These are phyloP conservation scores for Chaenocephalus aceratus DNA, from an alignment of 2,113 vertebrate genomes.

Conservation along the genomic window DNA sequence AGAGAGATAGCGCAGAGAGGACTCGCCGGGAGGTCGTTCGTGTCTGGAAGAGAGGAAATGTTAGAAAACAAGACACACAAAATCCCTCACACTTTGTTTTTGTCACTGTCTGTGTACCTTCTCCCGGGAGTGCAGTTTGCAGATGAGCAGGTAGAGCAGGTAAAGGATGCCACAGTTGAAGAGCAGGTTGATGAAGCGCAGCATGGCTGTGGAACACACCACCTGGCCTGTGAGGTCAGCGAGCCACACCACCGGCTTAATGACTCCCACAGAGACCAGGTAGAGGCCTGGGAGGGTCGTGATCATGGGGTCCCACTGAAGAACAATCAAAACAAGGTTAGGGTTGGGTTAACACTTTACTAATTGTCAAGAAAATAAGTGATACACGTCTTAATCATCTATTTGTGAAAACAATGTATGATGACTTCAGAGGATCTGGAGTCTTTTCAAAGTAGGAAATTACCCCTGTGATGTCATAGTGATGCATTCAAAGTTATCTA, in stretches of 20 bases:
- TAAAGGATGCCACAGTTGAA: conserved; percentile 96
- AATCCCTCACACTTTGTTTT: accelerated
- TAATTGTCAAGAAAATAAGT: background rate
- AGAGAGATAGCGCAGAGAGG: conserved; percentile 89
- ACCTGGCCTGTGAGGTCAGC: conserved; percentile 87
- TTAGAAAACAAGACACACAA: background rate
- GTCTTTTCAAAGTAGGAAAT: no score
- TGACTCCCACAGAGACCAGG: conserved; percentile 90
- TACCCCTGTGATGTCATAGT: no score
- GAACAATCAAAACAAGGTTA: background rate
- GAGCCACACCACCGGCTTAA: conserved; percentile 91
- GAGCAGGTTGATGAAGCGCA: conserved; percentile 95
- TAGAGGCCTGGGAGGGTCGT: conserved; percentile 95
- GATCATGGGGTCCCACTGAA: conserved; percentile 98
- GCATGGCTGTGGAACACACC: conserved; percentile 92
- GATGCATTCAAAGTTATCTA: no score
- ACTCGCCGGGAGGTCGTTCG: conserved; percentile 86
- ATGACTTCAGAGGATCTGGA: no score
- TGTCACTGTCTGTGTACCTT: conserved; percentile 84
- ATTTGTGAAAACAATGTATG: no score
- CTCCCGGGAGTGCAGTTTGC: conserved; percentile 88
- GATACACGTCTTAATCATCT: no score
- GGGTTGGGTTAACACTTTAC: background rate
- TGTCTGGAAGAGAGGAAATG: conserved; percentile 74
- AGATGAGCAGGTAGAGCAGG: conserved; percentile 89